phyloP scores from a whole-genome alignment of 2,113 vertebrate species.

The Anthoscopus minutus region DNA sequence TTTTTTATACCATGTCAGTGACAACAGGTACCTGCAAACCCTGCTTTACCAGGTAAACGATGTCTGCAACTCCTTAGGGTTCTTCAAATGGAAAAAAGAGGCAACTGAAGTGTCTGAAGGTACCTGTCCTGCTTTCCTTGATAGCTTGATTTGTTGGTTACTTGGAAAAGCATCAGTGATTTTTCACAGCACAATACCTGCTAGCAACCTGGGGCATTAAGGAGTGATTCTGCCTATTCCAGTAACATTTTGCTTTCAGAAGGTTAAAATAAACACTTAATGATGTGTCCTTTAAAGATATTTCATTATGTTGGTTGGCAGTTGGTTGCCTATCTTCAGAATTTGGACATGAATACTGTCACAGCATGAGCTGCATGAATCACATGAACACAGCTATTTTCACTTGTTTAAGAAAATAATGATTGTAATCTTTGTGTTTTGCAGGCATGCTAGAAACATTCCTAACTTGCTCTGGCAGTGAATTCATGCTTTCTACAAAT shows the following conservation, averaged over 20 bases:
- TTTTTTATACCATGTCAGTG: not conserved
- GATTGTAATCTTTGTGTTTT: not conserved
- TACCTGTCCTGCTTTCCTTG: not conserved
- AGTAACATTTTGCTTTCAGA: not conserved
- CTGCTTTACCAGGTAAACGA: not conserved
- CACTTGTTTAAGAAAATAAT: not conserved
- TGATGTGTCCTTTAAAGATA: not conserved
- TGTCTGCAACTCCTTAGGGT: not conserved
- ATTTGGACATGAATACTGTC: not conserved
- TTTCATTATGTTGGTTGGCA: not conserved
- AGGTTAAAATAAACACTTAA: not conserved
- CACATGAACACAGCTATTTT: not conserved
- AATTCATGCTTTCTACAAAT: not conserved
- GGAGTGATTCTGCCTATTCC: not conserved
- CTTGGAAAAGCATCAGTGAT: not conserved
- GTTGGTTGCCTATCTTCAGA: not conserved
- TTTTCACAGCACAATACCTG: not conserved
- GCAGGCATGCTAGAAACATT: not conserved
- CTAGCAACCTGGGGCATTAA: not conserved
- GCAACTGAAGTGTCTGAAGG: not conserved
- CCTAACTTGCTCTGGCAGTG: not conserved
- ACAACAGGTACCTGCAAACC: not conserved
- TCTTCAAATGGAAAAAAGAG: not conserved
- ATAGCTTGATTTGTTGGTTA: not conserved
- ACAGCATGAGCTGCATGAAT: not conserved